phyloP scores from a whole-genome alignment of 1,140 invertebrate species.

The Magallana angulata region DNA sequence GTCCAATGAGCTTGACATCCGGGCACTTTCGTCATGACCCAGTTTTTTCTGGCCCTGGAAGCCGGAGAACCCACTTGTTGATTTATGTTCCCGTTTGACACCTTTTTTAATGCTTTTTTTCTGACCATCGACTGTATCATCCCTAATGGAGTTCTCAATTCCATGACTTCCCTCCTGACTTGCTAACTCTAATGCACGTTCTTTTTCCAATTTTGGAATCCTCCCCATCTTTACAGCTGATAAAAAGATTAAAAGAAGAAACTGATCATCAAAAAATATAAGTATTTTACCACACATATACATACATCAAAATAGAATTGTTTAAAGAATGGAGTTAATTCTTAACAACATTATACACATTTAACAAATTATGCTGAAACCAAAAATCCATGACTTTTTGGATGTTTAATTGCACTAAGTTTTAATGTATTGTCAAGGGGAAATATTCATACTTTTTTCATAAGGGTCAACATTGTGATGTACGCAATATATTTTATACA shows the following conservation, averaged over 20 bases:
- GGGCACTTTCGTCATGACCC: background rate
- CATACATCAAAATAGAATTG: too few relatives aligned
- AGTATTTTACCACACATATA: too few relatives aligned
- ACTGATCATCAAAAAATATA: background rate
- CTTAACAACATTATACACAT: too few relatives aligned
- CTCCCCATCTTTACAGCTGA: constrained; percentile 78
- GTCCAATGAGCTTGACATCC: background rate
- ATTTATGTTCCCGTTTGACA: background rate
- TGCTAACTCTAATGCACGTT: constrained; percentile 68
- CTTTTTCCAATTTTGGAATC: constrained; percentile 78
- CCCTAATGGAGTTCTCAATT: background rate
- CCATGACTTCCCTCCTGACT: background rate
- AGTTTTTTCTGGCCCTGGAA: background rate
- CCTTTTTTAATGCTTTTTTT: background rate
- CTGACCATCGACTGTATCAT: background rate
- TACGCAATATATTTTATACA: too few relatives aligned
- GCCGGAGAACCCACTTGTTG: background rate
- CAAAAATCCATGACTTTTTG: too few relatives aligned
- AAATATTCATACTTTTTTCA: too few relatives aligned
- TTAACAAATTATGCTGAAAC: too few relatives aligned
- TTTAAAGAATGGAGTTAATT: too few relatives aligned
- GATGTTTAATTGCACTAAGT: too few relatives aligned
- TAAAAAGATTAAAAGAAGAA: constrained; percentile 43
- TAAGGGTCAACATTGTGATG: too few relatives aligned
- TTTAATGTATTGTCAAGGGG: too few relatives aligned